Evolutionary conservation across 2,888 invertebrate genomes (phyloP), one percentile per base, ranked within the genome.

Genomic region (Trichogramma evanescens): DNA sequence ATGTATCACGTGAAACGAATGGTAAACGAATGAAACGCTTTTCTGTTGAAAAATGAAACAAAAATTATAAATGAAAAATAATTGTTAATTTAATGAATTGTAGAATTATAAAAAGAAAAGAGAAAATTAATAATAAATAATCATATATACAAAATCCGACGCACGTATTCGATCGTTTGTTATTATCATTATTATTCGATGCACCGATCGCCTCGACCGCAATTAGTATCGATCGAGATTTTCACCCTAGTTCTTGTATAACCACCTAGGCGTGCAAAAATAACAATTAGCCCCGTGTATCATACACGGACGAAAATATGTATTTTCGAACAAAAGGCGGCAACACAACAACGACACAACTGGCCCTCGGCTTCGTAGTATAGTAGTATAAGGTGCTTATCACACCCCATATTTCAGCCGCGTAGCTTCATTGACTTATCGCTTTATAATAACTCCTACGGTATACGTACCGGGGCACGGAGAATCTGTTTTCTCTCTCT

Each of bases 31-130:
- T 26, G 26, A 26, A 26, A 26, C 26, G 26, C 26, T 26, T 26
- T 26, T 26, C 26, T 2, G 26, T 26, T 26, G 26, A 26, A 26
- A 26, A 26, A 26, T 26, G 26, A 42, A 56, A 52, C 7, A 40
- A 6, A 39, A 50, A 49, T 44, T 50, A 50, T 56, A n/a, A 40
- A 44, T 50, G 49, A 56, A 53, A 10, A 40, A 53, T 10, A 5
- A 56, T 45, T 4, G 39, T 4, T 38, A 48, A n/a, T 10, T 26
- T 26, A 26, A 26, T 26, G 26, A 48, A 55, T 4, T 56, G 53
- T 56, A 62, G 9, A 61, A 58, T 53, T 58, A 53, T 62, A 50
- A 56, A 61, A 51, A 51, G 56, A 56, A 42, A 53, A 58, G 56
- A 42, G 42, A 58, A 55, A 54, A 54, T 10, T 50, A 52, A 8